Evolutionary conservation across 2,888 invertebrate species (phyloP), one percentile per base, ranked within the genome.

Genomic region (Boloria selene): DNA sequence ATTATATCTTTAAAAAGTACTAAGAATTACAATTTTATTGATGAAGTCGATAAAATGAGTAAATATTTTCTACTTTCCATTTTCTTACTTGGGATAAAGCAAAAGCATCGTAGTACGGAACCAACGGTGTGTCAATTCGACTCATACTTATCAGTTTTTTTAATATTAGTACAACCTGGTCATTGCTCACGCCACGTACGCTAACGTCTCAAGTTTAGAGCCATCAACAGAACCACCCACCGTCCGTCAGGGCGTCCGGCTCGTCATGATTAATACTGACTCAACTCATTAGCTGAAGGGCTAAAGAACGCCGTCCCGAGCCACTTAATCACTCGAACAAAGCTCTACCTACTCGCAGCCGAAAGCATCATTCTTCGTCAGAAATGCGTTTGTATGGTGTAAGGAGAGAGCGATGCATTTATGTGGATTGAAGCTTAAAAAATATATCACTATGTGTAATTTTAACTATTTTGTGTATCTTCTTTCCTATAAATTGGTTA

Each of bases 331-430:
- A 91, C 88, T 83, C 88, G 89, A 88, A 91, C 91, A 91, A 90
- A 89, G 90, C 88, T 86, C 88, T 90, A 86, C 89, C 89, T 90
- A 90, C 89, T 88, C 87, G 86, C 86, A 88, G 87, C 87, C 88
- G 89, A 90, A 90, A 90, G 88, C 90, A 90, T 92, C 91, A 90
- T 90, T 92, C 92, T 91, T 91, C 90, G 89, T 91, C 92, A 91
- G 87, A 90, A 90, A 91, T 89, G 89, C 82, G 82, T 78, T 78
- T 66, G 75, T 69, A 71, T 72, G 82, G 84, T 72, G 66, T 74
- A 77, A 79, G 78, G 64, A 69, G 58, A 7, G 17, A 65, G 74
- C 31, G 31, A 10, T 38, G 31, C 31, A 38, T 38, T 38, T 38
- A 38, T 10, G 1, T 7, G 31, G 31, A 38, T 38, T 38, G 10